Evolutionary conservation across 2,888 invertebrate species (phyloP), one percentile per base, ranked within the genome.

Genomic region (Oscheius sp.): DNA sequence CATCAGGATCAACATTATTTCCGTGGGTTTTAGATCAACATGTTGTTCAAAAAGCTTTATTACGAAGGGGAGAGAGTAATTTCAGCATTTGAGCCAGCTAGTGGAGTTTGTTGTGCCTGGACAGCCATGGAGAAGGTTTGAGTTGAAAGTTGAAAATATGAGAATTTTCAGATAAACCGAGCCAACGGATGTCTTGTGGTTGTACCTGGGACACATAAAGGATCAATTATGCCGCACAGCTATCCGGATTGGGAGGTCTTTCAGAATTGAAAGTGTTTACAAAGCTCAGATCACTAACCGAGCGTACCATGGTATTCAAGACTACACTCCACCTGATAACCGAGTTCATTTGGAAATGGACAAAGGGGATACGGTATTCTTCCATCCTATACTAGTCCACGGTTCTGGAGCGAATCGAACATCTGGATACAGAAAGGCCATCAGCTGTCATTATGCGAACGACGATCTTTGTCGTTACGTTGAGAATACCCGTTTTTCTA

Each of bases 11-110:
- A 94, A 33, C 92, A 92, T 87, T 94, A 94, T 87, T 94, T 94
- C 87, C 93, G n/a, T n/a, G n/a, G n/a, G n/a, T n/a, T n/a, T n/a
- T n/a, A n/a, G n/a, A n/a, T n/a, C n/a, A n/a, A n/a, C n/a, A n/a
- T n/a, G n/a, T n/a, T n/a, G n/a, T n/a, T n/a, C n/a, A n/a, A n/a
- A n/a, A n/a, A n/a, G n/a, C n/a, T n/a, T n/a, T n/a, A n/a, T n/a
- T n/a, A n/a, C n/a, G n/a, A n/a, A n/a, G n/a, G n/a, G n/a, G n/a
- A n/a, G n/a, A n/a, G n/a, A n/a, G n/a, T n/a, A n/a, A n/a, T n/a
- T n/a, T n/a, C n/a, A n/a, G n/a, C 94, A 5, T 94, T 87, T 93
- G 93, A 93, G 29, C 94, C 94, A 0, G 92, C 92, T 0, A 90
- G 93, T 75, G 89, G 89, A 73, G 92, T 94, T 66, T 91, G 92